Evolutionary conservation across 2,797 vertebrate species (phyloP), one percentile per base, ranked within the genome.

Genomic region (Cottoperca gobio): DNA sequence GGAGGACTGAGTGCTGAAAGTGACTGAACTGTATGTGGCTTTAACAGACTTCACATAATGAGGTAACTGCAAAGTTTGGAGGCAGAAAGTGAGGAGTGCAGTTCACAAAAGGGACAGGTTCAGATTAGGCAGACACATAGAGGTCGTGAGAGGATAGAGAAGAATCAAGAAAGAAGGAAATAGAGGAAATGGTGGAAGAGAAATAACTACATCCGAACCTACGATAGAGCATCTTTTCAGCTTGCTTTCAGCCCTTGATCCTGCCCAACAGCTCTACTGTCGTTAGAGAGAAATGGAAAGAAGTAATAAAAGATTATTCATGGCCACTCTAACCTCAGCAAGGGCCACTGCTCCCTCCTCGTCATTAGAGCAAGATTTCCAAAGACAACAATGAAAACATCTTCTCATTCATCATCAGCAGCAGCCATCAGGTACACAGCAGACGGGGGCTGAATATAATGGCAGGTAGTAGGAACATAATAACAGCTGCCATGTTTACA

Each of bases 241-340:
- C 73, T 63, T 52, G 65, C 60, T 50, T 54, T 60, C 66, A 76
- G 70, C 64, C 53, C 37, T 55, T 55, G 14, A 67, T 70, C 50
- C 53, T 13, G 40, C 16, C 40, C 39, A 50, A 16, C n/a, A n/a
- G 57, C 39, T 57, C 28, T 24, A 5, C 19, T 80, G 42, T 79
- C 63, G 60, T 70, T 31, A 24, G 28, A 65, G 54, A 71, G 2
- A 57, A 40, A 58, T n/a, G 60, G 40, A 59, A 58, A 62, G 5
- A 61, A 37, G 69, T 61, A 70, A 50, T 45, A 82, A 83, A 60
- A 90, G 43, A 92, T 90, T 70, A 92, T 93, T 91, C 85, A 90
- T 64, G 57, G 40, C 49, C 70, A 40, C 66, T 90, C 71, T 70
- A 78, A 69, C 73, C 70, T 26, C 28, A 69, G 43, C 17, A 24